A percentile compares a stretch with the other conserved stretches of the same genome.
These are phyloP conservation scores for Zootoca vivipara DNA, from an alignment of 2,113 vertebrate species.

Conservation along the genomic window DNA sequence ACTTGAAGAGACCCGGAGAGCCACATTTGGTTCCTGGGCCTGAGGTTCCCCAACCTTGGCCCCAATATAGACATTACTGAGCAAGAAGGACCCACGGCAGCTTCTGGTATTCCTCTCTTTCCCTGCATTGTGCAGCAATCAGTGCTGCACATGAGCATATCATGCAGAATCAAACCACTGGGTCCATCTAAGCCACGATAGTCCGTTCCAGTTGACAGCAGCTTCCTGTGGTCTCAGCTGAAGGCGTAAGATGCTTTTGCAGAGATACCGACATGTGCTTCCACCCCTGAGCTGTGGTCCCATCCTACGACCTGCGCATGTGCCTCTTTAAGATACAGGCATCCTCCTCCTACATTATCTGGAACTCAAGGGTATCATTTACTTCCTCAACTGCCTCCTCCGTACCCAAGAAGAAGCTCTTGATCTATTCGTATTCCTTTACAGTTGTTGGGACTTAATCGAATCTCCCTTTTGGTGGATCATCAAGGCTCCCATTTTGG, in stretches of 20 bases:
- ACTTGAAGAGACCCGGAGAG: too few species aligned
- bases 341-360: too few species aligned
- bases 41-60: too few species aligned
- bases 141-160: too few species aligned
- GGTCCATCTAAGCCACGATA: background rate
- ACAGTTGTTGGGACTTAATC: slow-evolving; percentile 93
- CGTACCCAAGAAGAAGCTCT: background rate
- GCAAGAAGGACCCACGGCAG: too few species aligned
- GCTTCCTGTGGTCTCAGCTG: background rate
- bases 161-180: too few species aligned
- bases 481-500: slow-evolving; percentile 89
- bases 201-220: background rate
- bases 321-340: background rate
- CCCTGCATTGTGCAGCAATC: background rate
- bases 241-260: background rate
- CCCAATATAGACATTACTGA: too few species aligned
- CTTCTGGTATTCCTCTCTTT: background rate
- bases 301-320: background rate
- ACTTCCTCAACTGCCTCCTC: background rate
- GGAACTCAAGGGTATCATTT: background rate
- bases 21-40: too few species aligned
- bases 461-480: slow-evolving; percentile 90
- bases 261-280: background rate
- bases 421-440: slow-evolving; percentile 38
- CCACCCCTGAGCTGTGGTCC: background rate